Base-by-base conservation (phyloP, 1,140 invertebrate species). In the Camponotus pennsylvanicus region DNA sequence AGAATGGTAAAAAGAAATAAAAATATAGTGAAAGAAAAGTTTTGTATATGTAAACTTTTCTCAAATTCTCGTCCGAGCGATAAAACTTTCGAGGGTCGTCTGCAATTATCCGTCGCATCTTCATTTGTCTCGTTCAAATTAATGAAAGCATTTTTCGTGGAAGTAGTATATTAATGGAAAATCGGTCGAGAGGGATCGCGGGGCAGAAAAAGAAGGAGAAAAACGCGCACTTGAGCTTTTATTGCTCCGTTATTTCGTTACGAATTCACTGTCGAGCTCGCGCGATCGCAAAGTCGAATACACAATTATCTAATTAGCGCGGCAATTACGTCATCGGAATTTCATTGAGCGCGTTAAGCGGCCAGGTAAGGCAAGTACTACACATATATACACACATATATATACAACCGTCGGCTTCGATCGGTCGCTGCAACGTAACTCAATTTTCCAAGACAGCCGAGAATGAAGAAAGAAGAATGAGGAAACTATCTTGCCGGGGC, bases 301-400 rank as follows among this genome's bases (percentile, higher is more conserved):
- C 86, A 70, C 86, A 85, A 87, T 85, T 87, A 87, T 87, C 80
- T 87, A 87, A 87, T 87, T 87, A 85, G 80, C 71, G 52, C 27
- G 70, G 86, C 82, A 87, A 87, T 87, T 87, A 87, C 86, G 82
- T 87, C 86, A 85, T 87, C 83, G 86, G 86, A 87, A 87, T 87
- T 85, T 77, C 86, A 85, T 87, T 87, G 71, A 71, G 80, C 71
- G 86, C 63, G 69, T 84, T 87, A 87, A 87, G 64, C 69, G 70
- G 59, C 64, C 34, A 83, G n/a, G 78, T 86, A 86, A 82, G 85
- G 59, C 78, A 52, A 59, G 55, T 67, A 63, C 21, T 37, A 13
- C 45, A 52, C 18, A 42, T 55, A 52, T 4, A 52, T 5, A 18
- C 9, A 49, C n/a, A 13, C 27, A 84, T 69, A 61, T 49, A 66